Conservation (phyloP, 2,888 invertebrate genomes). For the Hololepta plana region DNA sequence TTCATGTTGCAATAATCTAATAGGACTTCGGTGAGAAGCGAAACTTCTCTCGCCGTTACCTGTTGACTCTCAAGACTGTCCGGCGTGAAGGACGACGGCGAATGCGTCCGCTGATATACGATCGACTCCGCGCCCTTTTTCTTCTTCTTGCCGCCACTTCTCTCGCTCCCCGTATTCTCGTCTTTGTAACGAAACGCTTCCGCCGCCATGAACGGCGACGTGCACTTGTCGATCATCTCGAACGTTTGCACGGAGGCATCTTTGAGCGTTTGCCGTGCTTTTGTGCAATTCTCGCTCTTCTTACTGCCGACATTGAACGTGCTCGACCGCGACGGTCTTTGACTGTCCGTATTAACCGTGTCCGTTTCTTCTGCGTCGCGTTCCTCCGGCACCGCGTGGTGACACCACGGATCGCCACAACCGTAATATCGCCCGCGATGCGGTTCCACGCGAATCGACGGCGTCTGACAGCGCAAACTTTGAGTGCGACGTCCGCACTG, state of each 20-base stretch:
- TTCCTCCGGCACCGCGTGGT: conserved; percentile 26
- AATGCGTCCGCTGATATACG: conserved; percentile 12
- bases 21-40: too few species aligned
- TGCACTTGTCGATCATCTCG: conserved; percentile 27
- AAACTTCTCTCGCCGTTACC: conserved; percentile 12
- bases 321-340: conserved; percentile 16
- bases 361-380: conserved; percentile 21
- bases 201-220: conserved; percentile 21
- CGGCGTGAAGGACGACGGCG: conserved; percentile 19
- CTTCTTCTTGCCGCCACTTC: conserved; percentile 10
- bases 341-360: conserved; percentile 13
- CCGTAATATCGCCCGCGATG: conserved; percentile 18
- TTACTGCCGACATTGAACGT: conserved; percentile 19
- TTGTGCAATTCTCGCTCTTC: background rate
- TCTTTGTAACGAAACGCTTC: conserved; percentile 11
- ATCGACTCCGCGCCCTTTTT: conserved; percentile 16
- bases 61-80: conserved; percentile 21
- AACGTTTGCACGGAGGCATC: conserved; percentile 36
- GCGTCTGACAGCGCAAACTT: conserved; percentile 26
- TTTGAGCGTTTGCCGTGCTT: conserved; percentile 21
- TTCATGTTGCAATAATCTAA: too few species aligned
- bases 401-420: conserved; percentile 30
- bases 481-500: too few species aligned
- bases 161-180: conserved; percentile 8
- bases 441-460: conserved; percentile 16